Conservation (phyloP, 2,797 vertebrate species). For the Etheostoma perlongum region DNA sequence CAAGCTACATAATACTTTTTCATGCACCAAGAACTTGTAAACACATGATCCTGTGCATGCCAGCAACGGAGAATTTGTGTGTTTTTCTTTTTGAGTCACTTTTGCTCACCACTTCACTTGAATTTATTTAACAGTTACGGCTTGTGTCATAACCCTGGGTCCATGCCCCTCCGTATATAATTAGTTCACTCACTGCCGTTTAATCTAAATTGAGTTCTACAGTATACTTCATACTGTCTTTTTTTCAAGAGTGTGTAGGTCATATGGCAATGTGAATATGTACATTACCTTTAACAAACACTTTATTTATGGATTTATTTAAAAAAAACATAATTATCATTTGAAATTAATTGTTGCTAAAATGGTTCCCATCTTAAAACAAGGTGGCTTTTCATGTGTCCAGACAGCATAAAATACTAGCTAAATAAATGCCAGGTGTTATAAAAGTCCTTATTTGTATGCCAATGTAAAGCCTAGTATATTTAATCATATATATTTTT, state of each 20-base stretch:
- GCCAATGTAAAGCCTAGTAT: conserved; percentile 2
- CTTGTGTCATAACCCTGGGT: conserved; percentile 58
- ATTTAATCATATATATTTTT: neutral
- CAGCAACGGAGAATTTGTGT: conserved; percentile 60
- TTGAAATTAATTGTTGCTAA: neutral
- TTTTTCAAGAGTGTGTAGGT: neutral
- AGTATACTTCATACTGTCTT: neutral
- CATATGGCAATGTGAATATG: neutral
- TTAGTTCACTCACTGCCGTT: conserved; percentile 45
- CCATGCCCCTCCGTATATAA: conserved; percentile 50
- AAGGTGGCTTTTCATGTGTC: neutral
- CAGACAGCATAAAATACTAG: neutral
- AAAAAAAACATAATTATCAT: neutral
- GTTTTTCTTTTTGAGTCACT: conserved; percentile 54
- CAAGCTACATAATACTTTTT: conserved; percentile 66
- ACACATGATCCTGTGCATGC: conserved; percentile 61
- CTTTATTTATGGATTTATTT: neutral
- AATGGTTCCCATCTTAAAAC: neutral
- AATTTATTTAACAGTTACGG: conserved; percentile 64
- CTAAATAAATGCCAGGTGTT: neutral
- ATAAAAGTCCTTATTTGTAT: neutral
- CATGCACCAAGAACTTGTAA: conserved; percentile 69
- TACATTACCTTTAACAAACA: conserved; percentile 6
- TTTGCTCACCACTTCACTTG: conserved; percentile 44
- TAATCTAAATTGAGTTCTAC: conserved; percentile 20